Percentiles rank a stretch among this genome's conserved stretches.
Conservation (phyloP, 2,888 invertebrate genomes). For the Prosopocoilus inquinatus region DNA sequence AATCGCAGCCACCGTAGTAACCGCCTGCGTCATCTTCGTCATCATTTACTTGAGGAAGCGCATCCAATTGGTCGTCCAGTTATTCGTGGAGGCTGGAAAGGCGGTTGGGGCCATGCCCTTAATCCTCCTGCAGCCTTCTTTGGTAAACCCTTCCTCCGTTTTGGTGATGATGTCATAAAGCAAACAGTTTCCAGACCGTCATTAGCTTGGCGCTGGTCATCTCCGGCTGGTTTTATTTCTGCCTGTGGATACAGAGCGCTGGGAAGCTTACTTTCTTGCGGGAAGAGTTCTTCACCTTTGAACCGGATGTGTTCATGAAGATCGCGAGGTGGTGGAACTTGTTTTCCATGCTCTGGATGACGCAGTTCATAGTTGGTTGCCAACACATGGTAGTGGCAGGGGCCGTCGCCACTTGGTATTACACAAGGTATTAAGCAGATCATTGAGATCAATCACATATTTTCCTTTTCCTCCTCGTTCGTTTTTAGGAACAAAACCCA, state of each 20-base stretch:
- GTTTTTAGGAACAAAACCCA: constrained; percentile 51
- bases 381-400: constrained; percentile 68
- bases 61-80: constrained; percentile 60
- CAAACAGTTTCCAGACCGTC: neutral
- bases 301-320: constrained; percentile 50
- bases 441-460: neutral
- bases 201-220: constrained; percentile 1
- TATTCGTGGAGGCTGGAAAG: constrained; percentile 67
- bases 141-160: constrained; percentile 49
- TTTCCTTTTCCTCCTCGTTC: neutral
- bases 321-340: constrained; percentile 54
- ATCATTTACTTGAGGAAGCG: constrained; percentile 62
- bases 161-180: neutral
- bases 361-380: constrained; percentile 65
- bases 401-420: constrained; percentile 66
- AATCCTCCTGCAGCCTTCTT: constrained; percentile 59
- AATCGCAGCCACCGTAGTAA: constrained; percentile 59
- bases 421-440: constrained; percentile 53
- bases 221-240: constrained; percentile 50
- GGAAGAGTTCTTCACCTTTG: constrained; percentile 39
- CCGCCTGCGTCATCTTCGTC: constrained; percentile 56
- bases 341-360: constrained; percentile 64
- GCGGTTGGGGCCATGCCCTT: constrained; percentile 62
- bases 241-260: constrained; percentile 63
- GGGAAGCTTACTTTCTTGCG: constrained; percentile 47